phyloP scores from a whole-genome alignment of 2,113 vertebrate species.

The Spermophilus dauricus region DNA sequence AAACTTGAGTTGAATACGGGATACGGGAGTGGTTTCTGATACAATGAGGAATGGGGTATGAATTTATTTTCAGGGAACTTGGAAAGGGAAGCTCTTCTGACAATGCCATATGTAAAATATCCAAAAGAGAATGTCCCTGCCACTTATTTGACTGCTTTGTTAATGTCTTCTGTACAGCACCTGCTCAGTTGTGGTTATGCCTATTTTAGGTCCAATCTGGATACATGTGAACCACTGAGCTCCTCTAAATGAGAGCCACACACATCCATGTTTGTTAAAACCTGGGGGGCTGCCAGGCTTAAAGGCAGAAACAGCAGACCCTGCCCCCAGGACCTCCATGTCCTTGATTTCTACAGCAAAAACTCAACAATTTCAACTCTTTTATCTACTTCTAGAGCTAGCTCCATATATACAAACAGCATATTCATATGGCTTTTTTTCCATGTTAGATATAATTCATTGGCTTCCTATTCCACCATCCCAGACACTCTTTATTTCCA shows the following conservation, averaged over 20 bases:
- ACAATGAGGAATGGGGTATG: neutral
- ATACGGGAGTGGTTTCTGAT: neutral
- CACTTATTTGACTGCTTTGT: neutral
- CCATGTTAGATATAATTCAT: neutral
- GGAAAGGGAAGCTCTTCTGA: neutral
- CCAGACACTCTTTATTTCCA: neutral
- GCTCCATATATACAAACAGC: neutral
- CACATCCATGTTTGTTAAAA: neutral
- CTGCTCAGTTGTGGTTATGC: neutral
- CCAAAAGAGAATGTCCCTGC: neutral
- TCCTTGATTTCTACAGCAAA: neutral
- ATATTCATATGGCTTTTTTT: neutral
- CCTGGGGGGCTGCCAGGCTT: neutral
- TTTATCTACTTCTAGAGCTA: neutral
- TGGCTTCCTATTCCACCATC: neutral
- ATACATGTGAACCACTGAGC: neutral
- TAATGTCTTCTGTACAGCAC: no score
- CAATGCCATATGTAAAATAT: neutral
- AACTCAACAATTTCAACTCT: neutral
- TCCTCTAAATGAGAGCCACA: neutral
- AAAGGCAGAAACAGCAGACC: neutral
- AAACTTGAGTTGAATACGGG: constrained; percentile 12
- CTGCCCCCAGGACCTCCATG: rapidly evolving
- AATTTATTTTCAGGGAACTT: constrained; percentile 27
- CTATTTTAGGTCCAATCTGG: neutral